A percentile compares a stretch with the other conserved stretches of the same genome.
These are phyloP conservation scores for Slavum lentiscoides DNA, from an alignment of 2,888 invertebrate species.

Conservation along the genomic window DNA sequence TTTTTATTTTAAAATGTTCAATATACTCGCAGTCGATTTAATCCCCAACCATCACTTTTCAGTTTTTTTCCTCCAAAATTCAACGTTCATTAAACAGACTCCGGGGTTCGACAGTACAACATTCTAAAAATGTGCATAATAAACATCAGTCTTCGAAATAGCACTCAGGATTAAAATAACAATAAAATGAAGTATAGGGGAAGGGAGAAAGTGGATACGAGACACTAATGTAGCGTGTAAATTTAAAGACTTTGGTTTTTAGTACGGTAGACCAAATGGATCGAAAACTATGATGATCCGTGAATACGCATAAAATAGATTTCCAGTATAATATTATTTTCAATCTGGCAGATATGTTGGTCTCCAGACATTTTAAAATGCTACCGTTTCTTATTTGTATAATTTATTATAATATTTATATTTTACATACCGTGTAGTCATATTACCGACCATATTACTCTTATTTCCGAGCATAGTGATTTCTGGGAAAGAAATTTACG, in stretches of 20 bases:
- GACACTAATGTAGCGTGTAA: constrained; percentile 53
- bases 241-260: constrained; percentile 53
- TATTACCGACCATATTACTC: too few species aligned
- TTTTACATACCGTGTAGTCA: not conserved
- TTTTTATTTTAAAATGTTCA: constrained; percentile 52
- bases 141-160: constrained; percentile 49
- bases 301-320: constrained; percentile 40
- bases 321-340: constrained; percentile 28
- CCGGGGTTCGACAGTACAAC: constrained; percentile 40
- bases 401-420: not conserved
- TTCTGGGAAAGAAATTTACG: too few species aligned
- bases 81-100: constrained; percentile 53
- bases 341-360: not conserved
- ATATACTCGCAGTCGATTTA: constrained; percentile 48
- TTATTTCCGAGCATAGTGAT: too few species aligned
- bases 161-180: constrained; percentile 52
- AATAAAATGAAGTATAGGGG: constrained; percentile 35
- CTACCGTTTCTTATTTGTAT: not conserved
- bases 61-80: constrained; percentile 39
- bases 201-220: constrained; percentile 43
- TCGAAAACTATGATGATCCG: constrained; percentile 50
- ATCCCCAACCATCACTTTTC: constrained; percentile 36
- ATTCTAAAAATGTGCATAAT: constrained; percentile 52
- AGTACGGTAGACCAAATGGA: constrained; percentile 49
- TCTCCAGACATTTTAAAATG: not conserved